phyloP scores from a whole-genome alignment of 2,888 invertebrate species.

The Leptinotarsa tumamoca region DNA sequence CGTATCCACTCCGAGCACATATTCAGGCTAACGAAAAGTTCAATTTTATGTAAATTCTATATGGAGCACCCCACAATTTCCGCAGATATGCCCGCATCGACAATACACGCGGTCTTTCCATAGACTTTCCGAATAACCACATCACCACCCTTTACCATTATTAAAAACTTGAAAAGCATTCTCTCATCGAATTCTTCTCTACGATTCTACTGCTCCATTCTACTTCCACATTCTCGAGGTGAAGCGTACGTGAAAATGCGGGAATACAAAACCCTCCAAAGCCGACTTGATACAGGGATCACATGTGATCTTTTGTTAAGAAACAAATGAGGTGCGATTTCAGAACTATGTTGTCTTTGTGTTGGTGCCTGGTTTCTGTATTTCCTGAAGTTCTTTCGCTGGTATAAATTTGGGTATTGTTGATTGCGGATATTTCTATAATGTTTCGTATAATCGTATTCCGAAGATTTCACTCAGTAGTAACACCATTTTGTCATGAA shows the following conservation, averaged over 20 bases:
- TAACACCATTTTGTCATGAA: too few relatives aligned
- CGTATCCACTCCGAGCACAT: background rate
- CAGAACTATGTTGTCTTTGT: constrained; percentile 4
- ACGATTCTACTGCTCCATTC: constrained; percentile 8
- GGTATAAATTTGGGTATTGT: background rate
- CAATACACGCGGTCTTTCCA: constrained; percentile 11
- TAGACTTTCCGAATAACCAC: constrained; percentile 24
- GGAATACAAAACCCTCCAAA: constrained; percentile 29
- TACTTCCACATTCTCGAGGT: constrained; percentile 21
- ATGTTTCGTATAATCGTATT: too few relatives aligned
- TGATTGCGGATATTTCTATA: background rate
- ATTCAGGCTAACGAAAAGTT: background rate
- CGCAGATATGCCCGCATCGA: constrained; percentile 7
- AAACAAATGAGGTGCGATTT: constrained; percentile 24
- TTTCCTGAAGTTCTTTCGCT: background rate
- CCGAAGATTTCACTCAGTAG: too few relatives aligned
- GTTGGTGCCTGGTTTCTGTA: background rate
- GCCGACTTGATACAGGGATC: constrained; percentile 23
- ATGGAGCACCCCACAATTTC: constrained; percentile 2
- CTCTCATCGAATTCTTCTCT: constrained; percentile 28
- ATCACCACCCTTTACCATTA: constrained; percentile 29
- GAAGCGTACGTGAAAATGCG: constrained; percentile 27
- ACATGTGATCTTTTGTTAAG: constrained; percentile 25
- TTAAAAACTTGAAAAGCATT: constrained; percentile 37
- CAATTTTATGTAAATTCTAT: constrained; percentile 7